Conservation (phyloP, 92 coral and sea anemone genomes). For the Actinostola sp. region DNA sequence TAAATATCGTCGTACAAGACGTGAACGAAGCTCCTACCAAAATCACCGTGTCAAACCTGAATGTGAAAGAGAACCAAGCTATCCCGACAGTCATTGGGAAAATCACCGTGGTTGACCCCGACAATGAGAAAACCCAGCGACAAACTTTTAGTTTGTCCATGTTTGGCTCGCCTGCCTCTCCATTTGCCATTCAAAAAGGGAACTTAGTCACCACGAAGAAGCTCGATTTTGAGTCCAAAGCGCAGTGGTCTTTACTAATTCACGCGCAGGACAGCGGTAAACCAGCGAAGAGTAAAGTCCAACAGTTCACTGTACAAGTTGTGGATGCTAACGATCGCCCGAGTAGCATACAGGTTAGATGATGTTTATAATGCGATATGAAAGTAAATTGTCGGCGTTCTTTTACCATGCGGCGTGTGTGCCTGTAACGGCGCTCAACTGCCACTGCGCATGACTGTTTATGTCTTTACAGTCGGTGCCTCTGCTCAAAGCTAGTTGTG, state of each 20-base stretch:
- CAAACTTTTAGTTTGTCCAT: conserved; percentile 64
- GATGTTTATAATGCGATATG: too few species aligned
- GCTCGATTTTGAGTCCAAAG: conserved; percentile 73
- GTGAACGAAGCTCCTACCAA: conserved; percentile 86
- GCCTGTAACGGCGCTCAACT: too few species aligned
- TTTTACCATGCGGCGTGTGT: too few species aligned
- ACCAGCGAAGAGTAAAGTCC: conserved; percentile 52
- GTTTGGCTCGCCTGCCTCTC: conserved; percentile 48
- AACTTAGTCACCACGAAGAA: conserved; percentile 58
- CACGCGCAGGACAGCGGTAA: conserved; percentile 72
- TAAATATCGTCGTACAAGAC: conserved; percentile 61
- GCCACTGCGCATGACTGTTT: too few species aligned
- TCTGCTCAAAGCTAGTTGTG: too few species aligned
- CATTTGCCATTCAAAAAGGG: conserved; percentile 64
- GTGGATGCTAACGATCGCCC: conserved; percentile 83
- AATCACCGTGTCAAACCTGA: conserved; percentile 55
- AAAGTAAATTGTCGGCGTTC: too few species aligned
- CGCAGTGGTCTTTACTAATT: conserved; percentile 72
- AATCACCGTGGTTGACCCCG: conserved; percentile 76
- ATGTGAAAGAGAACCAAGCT: conserved; percentile 63
- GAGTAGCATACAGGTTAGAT: conserved; percentile 66
- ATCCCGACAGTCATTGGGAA: conserved; percentile 59
- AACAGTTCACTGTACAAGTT: conserved; percentile 67
- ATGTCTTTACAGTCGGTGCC: too few species aligned
- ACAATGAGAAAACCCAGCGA: conserved; percentile 55